Evolutionary conservation across 2,888 invertebrate species (phyloP), one percentile per base, ranked within the genome.

Genomic region (Drosophila quinaria): DNA sequence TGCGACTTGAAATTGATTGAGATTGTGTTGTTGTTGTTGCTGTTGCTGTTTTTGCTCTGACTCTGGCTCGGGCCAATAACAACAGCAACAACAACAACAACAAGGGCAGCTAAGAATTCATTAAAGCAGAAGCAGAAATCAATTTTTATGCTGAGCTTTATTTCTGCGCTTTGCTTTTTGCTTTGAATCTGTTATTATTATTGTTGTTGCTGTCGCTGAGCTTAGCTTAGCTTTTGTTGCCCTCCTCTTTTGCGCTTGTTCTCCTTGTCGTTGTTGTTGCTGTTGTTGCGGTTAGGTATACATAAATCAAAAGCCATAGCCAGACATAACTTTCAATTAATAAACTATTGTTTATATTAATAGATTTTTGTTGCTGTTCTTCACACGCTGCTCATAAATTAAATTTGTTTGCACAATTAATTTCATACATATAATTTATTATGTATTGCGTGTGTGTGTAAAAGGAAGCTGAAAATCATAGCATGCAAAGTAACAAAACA

Each of bases 1-100:
- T 87, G 81, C 80, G 81, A 89, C 87, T 87, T 82, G 81, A 87
- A 87, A 90, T 87, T 87, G 90, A 90, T 87, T 87, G 90, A 87
- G 90, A 90, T 90, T 87, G 89, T 83, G 90, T 79, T 87, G 79
- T 68, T 78, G 77, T 66, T 85, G 85, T 15, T 71, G 58, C 19
- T 76, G 59, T 15, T 71, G 58, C 19, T 76, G 59, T 37, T 63
- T 25, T 29, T 58, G 59, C 15, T 51, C 3, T 19, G 25, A 63
- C 44, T 69, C 61, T 65, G 79, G 70, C 74, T 58, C 79, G 69
- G 62, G 67, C 63, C 80, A 71, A 65, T 42, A 72, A 51, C 58
- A 52, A 64, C 29, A 51, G 33, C 41, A 64, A 51, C 44, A 65
- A 42, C 62, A 60, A 33, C 22, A 61, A 37, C 19, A 42, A 50